Base-by-base conservation (phyloP, 2,113 vertebrate genomes). In the Felis catus region DNA sequence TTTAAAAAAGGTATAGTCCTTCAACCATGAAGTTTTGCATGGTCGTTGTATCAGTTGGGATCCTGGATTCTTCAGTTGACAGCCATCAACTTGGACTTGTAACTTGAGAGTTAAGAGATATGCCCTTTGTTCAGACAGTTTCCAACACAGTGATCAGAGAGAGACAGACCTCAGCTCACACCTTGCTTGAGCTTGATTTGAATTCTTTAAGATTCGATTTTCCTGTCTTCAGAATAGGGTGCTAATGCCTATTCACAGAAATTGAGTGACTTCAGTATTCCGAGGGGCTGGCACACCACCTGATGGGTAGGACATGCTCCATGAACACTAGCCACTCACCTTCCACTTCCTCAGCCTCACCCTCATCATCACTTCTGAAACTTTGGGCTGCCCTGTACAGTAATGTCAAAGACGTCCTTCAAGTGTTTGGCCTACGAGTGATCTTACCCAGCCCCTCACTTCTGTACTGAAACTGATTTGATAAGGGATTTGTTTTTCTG, bases 231-330 rank as follows among this genome's bases (percentile, higher is more conserved):
- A 61, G 41, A 33, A 10, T 51, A 16, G 39, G 55, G 3, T 48
- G 11, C 1, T 29, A 45, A 29, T 11, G 41, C 29, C 51, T n/a
- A 0, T 3, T 63, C 51, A 15, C 3, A 7, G 29, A n/a, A 74
- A 10, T 0, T 21, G 33, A n/a, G 14, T 10, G 10, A 23, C 2
- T 51, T 53, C 4, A 2, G 0, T 9, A 25, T 78, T 58, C 36
- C 16, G 1, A 29, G 31, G 78, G 74, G 31, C 27, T 8, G 53
- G 53, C 18, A 2, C 3, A 3, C 25, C 16, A 8, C 39, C 16
- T 21, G 1, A 51, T 7, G 7, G 2, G 0, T 23, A 13, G 29
- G 27, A 1, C 0, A 3, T n/a, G 36, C 14, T 27, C 10, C n/a
- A 1, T 3, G 4, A 41, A 19, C 1, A 3, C 19, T 39, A 9